Evolutionary conservation across 2,113 vertebrate genomes (phyloP).

Genomic region (Campylomormyrus numenius): DNA sequence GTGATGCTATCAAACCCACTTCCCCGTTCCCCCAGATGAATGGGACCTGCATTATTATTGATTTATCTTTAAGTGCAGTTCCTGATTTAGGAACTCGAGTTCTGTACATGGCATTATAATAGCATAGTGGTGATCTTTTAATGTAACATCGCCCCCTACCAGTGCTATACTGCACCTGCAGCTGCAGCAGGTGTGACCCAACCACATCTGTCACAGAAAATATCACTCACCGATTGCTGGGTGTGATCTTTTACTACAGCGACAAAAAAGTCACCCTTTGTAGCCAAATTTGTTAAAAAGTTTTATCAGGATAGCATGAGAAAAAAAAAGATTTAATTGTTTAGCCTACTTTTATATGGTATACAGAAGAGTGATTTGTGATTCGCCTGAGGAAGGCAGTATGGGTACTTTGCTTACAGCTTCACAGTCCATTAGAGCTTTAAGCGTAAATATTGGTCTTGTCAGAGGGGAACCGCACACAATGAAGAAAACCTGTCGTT

Average conservation of each 20-base stretch:
- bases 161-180: neutral
- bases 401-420: neutral
- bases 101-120: neutral
- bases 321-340: neutral
- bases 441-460: neutral
- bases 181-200: neutral
- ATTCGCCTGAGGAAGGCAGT: neutral
- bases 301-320: neutral
- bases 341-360: neutral
- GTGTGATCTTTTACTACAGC: neutral
- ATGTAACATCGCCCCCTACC: neutral
- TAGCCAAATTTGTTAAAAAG: neutral
- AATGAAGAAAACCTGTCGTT: neutral
- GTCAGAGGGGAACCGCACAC: neutral
- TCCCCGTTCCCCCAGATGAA: neutral
- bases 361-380: neutral
- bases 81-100: neutral
- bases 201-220: neutral
- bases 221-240: neutral
- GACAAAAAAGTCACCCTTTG: neutral
- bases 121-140: neutral
- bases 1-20: neutral
- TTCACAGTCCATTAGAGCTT: constrained; percentile 4
- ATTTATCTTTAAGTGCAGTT: neutral
- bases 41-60: neutral